phyloP scores from a whole-genome alignment of 1,140 invertebrate genomes.

The Drosophila arizonae region DNA sequence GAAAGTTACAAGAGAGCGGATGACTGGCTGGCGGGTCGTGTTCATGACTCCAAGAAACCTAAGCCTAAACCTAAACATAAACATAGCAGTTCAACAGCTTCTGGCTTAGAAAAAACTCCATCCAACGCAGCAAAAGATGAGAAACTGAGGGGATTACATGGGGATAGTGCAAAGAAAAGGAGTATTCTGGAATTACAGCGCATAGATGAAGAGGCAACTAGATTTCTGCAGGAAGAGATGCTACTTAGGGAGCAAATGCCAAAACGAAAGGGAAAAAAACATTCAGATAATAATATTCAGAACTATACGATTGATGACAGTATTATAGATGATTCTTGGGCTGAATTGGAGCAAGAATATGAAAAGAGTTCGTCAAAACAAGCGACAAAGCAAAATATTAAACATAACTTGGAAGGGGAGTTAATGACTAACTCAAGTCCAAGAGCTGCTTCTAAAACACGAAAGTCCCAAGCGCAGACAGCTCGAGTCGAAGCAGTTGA shows the following conservation, averaged over 20 bases:
- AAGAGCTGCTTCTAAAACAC: neutral
- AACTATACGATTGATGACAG: neutral
- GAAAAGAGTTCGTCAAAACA: neutral
- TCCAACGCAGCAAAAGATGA: neutral
- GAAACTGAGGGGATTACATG: neutral
- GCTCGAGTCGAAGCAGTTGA: neutral
- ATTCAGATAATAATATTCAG: neutral
- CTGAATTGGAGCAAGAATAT: neutral
- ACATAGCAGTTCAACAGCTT: no score
- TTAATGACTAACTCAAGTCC: neutral
- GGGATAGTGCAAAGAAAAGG: neutral
- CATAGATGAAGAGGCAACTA: neutral
- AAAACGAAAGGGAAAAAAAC: neutral
- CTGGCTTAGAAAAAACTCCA: neutral
- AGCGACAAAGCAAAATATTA: neutral
- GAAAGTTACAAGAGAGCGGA: neutral
- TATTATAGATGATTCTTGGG: neutral
- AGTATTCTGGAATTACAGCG: neutral
- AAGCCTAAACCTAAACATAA: neutral
- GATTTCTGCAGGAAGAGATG: neutral
- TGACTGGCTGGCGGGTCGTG: neutral
- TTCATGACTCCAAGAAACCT: neutral
- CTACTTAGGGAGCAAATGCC: neutral
- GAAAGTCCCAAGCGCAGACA: neutral
- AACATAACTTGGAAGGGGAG: neutral